phyloP scores from a whole-genome alignment of 2,797 vertebrate genomes.

The Eleutherodactylus coqui region DNA sequence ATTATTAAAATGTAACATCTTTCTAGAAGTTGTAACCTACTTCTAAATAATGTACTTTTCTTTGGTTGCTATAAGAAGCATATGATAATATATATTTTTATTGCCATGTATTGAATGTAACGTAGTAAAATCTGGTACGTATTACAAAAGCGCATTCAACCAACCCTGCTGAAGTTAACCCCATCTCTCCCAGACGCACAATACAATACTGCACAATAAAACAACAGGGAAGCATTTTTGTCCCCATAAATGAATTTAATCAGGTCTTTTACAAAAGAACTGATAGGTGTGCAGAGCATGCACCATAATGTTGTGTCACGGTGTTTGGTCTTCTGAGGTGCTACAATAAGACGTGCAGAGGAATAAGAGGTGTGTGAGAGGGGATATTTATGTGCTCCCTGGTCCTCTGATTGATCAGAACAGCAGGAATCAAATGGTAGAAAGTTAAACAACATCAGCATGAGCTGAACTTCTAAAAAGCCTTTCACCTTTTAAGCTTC shows the following conservation, averaged over 20 bases:
- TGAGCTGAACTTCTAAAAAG: conserved; percentile 79
- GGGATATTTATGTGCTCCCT: conserved; percentile 67
- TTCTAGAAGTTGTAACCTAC: conserved; percentile 28
- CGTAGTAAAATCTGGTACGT: conserved; percentile 41
- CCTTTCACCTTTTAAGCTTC: conserved; percentile 80
- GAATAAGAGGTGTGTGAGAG: conserved; percentile 56
- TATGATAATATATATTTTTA: conserved; percentile 49
- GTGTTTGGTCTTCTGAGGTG: conserved; percentile 30
- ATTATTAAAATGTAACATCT: conserved; percentile 40
- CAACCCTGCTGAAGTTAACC: conserved; percentile 33
- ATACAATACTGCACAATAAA: conserved; percentile 8
- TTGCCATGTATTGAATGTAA: conserved; percentile 39
- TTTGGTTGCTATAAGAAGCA: conserved; percentile 47
- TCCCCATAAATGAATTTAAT: conserved; percentile 17
- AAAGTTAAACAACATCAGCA: conserved; percentile 72
- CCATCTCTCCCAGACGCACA: not conserved
- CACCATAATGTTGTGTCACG: conserved; percentile 29
- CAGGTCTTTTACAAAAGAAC: conserved; percentile 4
- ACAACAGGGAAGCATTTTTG: conserved; percentile 10
- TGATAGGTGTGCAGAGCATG: conserved; percentile 12
- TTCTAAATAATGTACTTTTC: conserved; percentile 15
- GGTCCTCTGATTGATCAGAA: conserved; percentile 72
- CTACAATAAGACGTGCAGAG: not conserved
- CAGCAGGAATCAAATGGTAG: conserved; percentile 76
- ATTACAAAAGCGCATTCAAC: conserved; percentile 40